A percentile compares a stretch with the other conserved stretches of the same genome.
Evolutionary conservation across 2,888 invertebrate species (phyloP).

Genomic region (Ophion obscuratus): DNA sequence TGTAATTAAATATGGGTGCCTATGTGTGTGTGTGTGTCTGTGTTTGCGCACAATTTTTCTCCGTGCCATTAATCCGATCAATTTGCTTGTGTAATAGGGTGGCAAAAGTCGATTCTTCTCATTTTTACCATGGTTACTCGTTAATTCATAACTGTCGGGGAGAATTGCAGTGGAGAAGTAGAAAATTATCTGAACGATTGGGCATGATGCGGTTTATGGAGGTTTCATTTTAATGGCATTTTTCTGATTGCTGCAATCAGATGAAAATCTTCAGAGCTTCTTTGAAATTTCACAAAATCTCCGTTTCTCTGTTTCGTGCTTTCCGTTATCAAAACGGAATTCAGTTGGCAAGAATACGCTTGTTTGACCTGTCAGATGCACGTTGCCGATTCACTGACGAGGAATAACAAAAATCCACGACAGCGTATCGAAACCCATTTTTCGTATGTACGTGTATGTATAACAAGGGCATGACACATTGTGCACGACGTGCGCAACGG

Average conservation of each 20-base stretch:
- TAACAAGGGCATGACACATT: constrained; percentile 17
- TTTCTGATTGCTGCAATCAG: background rate
- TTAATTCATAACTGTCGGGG: background rate
- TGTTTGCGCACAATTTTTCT: background rate
- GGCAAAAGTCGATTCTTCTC: background rate
- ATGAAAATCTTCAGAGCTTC: background rate
- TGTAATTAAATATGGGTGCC: constrained; percentile 18
- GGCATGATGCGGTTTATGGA: background rate
- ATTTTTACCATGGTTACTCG: background rate
- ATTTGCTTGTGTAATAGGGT: background rate
- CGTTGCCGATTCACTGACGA: constrained; percentile 24
- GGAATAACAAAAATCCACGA: constrained; percentile 11
- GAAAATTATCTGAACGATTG: background rate
- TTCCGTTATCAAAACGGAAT: background rate
- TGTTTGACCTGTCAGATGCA: constrained; percentile 20
- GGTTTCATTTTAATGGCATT: background rate
- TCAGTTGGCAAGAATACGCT: background rate
- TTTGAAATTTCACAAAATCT: background rate
- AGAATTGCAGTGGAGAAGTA: background rate
- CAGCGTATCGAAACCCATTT: constrained; percentile 6
- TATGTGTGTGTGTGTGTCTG: background rate
- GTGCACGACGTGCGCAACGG: constrained; percentile 1
- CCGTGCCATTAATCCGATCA: background rate
- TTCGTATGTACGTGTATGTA: background rate
- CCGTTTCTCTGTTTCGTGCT: background rate